These are phyloP conservation scores for Epizoanthus fatuus DNA, from an alignment of 92 coral and sea anemone genomes.

Conservation along the genomic window DNA sequence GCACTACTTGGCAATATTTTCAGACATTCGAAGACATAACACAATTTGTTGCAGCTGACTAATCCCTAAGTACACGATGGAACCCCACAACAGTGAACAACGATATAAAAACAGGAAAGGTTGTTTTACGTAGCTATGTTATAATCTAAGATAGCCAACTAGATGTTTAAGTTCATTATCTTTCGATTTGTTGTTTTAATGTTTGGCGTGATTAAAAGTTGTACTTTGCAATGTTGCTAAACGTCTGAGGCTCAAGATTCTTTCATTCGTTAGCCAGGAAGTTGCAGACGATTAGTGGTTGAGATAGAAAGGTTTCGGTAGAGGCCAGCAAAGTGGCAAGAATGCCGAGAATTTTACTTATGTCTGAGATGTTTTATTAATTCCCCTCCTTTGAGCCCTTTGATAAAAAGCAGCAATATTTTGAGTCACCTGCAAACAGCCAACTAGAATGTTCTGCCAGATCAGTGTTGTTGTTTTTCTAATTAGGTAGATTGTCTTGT, in stretches of 20 bases:
- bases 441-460: neutral
- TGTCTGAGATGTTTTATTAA: conserved; percentile 11
- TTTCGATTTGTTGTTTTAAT: neutral
- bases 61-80: conserved; percentile 22
- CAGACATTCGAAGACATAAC: conserved; percentile 12
- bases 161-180: neutral
- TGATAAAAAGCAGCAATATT: neutral
- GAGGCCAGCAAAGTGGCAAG: conserved; percentile 10
- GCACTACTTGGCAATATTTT: neutral
- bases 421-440: neutral
- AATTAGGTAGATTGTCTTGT: neutral
- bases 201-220: neutral
- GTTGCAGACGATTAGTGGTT: neutral
- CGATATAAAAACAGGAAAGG: neutral
- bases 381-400: neutral
- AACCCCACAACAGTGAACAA: neutral
- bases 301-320: neutral
- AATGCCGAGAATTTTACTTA: conserved; percentile 24
- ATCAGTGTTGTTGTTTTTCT: neutral
- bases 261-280: neutral
- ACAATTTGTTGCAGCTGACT: neutral
- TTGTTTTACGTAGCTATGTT: conserved; percentile 9
- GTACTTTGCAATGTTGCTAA: neutral
- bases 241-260: neutral
- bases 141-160: neutral